phyloP scores from a whole-genome alignment of 2,888 invertebrate species.

The Ischnus inquisitorius region DNA sequence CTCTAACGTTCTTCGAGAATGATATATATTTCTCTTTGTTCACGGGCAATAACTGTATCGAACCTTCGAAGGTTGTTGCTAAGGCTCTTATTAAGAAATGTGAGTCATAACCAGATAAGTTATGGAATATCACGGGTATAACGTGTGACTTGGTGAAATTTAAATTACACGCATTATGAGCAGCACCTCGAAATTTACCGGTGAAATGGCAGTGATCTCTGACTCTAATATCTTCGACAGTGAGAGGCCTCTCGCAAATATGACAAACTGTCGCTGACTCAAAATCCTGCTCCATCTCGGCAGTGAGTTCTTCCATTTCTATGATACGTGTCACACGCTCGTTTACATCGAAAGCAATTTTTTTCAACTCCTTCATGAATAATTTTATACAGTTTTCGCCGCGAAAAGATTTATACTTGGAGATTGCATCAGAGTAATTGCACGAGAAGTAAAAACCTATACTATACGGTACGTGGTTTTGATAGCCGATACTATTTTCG shows the following conservation, averaged over 20 bases:
- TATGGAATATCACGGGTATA: slow-evolving; percentile 70
- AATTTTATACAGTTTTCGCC: slow-evolving; percentile 37
- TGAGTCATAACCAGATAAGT: slow-evolving; percentile 74
- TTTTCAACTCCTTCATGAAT: slow-evolving; percentile 31
- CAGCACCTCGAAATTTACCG: slow-evolving; percentile 14
- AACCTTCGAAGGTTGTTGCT: slow-evolving; percentile 69
- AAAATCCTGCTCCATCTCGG: too few relatives aligned
- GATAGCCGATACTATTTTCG: slow-evolving; percentile 28
- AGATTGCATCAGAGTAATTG: slow-evolving; percentile 16
- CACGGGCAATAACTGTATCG: slow-evolving; percentile 55
- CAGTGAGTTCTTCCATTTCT: not conserved
- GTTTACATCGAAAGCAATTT: slow-evolving; percentile 3
- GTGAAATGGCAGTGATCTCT: not conserved
- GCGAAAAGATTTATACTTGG: slow-evolving; percentile 27
- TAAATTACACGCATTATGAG: slow-evolving; percentile 13
- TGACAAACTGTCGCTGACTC: not conserved
- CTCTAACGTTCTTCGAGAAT: slow-evolving; percentile 70
- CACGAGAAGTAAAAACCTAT: slow-evolving; percentile 29
- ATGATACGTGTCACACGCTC: not conserved
- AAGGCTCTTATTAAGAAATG: slow-evolving; percentile 74
- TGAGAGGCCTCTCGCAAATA: slow-evolving; percentile 50
- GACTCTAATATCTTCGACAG: slow-evolving; percentile 25
- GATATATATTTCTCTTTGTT: slow-evolving; percentile 75
- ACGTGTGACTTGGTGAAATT: not conserved
- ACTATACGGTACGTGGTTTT: slow-evolving; percentile 34